Evolutionary conservation across 1,140 invertebrate species (phyloP), one percentile per base, ranked within the genome.

Genomic region (Leptinotarsa texana): DNA sequence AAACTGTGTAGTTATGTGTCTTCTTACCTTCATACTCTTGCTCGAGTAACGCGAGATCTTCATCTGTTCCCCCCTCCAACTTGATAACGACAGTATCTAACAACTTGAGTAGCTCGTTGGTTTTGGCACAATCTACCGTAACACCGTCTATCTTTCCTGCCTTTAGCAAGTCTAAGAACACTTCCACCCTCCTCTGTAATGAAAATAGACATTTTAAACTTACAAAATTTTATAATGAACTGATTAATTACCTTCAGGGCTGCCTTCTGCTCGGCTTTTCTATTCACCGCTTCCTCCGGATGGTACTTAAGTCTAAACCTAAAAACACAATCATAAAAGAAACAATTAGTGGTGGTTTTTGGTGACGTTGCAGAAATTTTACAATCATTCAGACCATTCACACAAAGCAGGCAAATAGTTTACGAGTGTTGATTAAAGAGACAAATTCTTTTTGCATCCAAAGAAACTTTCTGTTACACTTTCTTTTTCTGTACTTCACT

Each of bases 241-340:
- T 18, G 8, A 57, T 13, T 57, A 57, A 4, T 57, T 82, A 96
- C 94, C 87, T 97, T 94, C 13, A 99, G 87, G 69, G 94, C 93
- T 71, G 87, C 85, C 15, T 92, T 87, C 80, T 97, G 93, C 85
- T 98, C 97, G 42, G 96, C 93, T 87, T 95, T 96, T 61, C 95
- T 88, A 86, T 95, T 97, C 8, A 94, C 89, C 69, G 94, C 96
- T 82, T 99, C 97, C 87, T 98, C 97, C 4, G 98, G 98, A 87
- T 99, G 97, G 85, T 99, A 99, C 87, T 99, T 99, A 77, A 95
- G 92, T 87, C 98, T 97, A 89, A 99, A 99, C 98, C 98, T 99
- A 86, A 66, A 87, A 87, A 82, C 79, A 47, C 77, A 13, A 63
- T 33, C 13, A 15, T 57, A 73, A 68, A 51, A 15, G 17, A 18